Conservation (phyloP, 2,888 invertebrate genomes). For the Ernsta delagoae region DNA sequence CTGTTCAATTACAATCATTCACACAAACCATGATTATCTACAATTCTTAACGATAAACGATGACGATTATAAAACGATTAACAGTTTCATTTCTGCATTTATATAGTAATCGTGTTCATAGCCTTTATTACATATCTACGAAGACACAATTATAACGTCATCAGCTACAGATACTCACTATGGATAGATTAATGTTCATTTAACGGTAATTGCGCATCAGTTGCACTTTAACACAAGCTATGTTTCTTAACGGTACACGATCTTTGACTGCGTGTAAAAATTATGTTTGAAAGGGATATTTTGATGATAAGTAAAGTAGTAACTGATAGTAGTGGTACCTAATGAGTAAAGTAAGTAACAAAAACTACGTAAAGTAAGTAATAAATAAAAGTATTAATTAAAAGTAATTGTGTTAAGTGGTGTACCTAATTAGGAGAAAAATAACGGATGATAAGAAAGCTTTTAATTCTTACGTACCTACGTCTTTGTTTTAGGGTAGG, state of each 20-base stretch:
- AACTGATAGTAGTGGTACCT: too few relatives aligned
- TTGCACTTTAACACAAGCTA: slow-evolving; percentile 12
- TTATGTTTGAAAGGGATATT: too few relatives aligned
- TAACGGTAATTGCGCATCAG: slow-evolving; percentile 45
- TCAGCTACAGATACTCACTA: slow-evolving; percentile 48
- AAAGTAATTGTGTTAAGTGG: too few relatives aligned
- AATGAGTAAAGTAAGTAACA: too few relatives aligned
- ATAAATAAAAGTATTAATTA: too few relatives aligned
- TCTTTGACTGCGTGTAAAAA: too few relatives aligned
- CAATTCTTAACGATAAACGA: slow-evolving; percentile 27
- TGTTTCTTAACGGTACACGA: too few relatives aligned
- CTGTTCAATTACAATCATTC: slow-evolving; percentile 18
- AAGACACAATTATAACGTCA: slow-evolving; percentile 55
- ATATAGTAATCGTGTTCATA: slow-evolving; percentile 32
- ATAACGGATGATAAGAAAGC: background rate
- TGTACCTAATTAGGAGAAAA: too few relatives aligned
- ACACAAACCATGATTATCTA: slow-evolving; percentile 5
- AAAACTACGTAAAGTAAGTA: too few relatives aligned
- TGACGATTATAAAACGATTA: slow-evolving; percentile 35
- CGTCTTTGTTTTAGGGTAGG: too few relatives aligned
- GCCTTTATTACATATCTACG: slow-evolving; percentile 13
- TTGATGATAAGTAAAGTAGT: too few relatives aligned
- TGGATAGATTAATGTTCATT: slow-evolving; percentile 48
- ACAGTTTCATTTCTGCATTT: slow-evolving; percentile 13
- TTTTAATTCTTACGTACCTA: background rate